These are phyloP conservation scores for Zaprionus camerounensis DNA, from an alignment of 1,140 invertebrate species.

Conservation along the genomic window DNA sequence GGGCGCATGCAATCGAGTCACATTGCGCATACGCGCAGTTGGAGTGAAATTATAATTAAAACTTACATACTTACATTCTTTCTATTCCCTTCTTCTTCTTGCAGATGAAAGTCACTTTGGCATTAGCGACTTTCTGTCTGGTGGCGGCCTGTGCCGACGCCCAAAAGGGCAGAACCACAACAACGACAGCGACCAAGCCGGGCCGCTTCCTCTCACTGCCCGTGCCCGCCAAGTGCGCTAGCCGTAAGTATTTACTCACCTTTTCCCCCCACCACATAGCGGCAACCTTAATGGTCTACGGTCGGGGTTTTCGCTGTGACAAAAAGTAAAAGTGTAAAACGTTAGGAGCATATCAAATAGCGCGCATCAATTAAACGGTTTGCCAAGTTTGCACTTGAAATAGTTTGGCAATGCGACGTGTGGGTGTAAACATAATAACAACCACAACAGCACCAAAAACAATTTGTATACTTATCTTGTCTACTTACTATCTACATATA, in stretches of 20 bases:
- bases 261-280: not conserved
- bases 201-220: conserved; percentile 92
- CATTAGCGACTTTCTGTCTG: conserved; percentile 83
- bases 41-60: not conserved
- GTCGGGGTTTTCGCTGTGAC: conserved; percentile 17
- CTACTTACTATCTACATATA: conserved; percentile 14
- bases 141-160: conserved; percentile 76
- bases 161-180: conserved; percentile 76
- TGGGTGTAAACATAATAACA: conserved; percentile 42
- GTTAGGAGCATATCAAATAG: conserved; percentile 62
- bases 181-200: conserved; percentile 83
- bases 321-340: conserved; percentile 74
- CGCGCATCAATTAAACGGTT: conserved; percentile 23
- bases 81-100: conserved; percentile 39
- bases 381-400: conserved; percentile 79
- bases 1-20: conserved; percentile 28
- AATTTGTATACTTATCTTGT: conserved; percentile 18
- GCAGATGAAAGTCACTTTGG: conserved; percentile 84
- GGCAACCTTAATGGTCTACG: conserved; percentile 15
- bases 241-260: conserved; percentile 88
- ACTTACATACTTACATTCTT: not conserved
- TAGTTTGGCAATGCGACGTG: conserved; percentile 76
- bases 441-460: conserved; percentile 16
- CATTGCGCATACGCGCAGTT: conserved; percentile 67
- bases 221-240: conserved; percentile 91